Conservation (phyloP, 2,113 vertebrate species). For the Microtus oregoni region DNA sequence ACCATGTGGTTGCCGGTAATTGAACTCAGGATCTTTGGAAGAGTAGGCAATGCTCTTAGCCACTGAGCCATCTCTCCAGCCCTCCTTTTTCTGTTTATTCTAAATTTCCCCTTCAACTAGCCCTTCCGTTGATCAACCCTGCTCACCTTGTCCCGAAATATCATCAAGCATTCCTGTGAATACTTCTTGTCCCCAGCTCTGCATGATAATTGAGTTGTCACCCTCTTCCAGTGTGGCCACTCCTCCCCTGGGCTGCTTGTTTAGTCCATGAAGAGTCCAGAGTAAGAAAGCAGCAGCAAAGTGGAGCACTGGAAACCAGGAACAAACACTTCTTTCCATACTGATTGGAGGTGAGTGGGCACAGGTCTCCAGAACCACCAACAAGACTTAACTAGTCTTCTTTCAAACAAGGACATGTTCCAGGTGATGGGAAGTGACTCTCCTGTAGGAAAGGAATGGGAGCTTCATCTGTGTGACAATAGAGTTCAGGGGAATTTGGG, state of each 20-base stretch:
- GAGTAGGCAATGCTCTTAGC: no score
- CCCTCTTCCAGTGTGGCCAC: background rate
- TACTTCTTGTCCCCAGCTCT: background rate
- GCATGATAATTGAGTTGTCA: background rate
- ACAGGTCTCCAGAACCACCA: background rate
- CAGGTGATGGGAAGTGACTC: background rate
- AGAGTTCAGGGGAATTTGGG: background rate
- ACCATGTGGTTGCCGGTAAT: no score
- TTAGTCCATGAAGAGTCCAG: background rate
- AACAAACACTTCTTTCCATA: background rate
- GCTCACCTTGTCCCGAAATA: background rate
- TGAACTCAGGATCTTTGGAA: no score
- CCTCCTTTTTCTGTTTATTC: background rate
- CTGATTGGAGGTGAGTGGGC: background rate
- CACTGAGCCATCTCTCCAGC: no score
- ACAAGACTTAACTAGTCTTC: background rate
- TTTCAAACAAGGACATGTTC: background rate
- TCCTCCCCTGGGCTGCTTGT: background rate
- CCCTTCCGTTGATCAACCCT: background rate
- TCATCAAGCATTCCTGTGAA: background rate
- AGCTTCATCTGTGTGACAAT: background rate
- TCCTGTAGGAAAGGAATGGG: background rate
- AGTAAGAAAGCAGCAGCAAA: background rate
- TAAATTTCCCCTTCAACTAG: background rate
- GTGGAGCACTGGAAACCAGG: background rate